Evolutionary conservation across 1,140 invertebrate species (phyloP), one percentile per base, ranked within the genome.

Genomic region (Drosophila mayri): DNA sequence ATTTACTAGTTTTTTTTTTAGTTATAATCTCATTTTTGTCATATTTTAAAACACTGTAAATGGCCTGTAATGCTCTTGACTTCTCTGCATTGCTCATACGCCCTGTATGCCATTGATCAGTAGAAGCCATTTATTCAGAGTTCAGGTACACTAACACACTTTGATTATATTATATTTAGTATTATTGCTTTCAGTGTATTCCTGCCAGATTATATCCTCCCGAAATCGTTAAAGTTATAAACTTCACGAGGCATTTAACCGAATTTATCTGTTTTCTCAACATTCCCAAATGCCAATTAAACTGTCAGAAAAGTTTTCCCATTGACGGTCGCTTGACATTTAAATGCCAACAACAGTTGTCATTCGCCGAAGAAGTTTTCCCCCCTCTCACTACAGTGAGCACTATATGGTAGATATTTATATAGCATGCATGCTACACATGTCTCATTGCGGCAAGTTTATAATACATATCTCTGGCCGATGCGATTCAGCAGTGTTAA

Each of bases 401-500:
- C 32, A 55, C 54, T 38, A 16, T 6, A 30, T 30, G 6, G 7
- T 30, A 38, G 20, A 66, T 62, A 67, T 67, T 62, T 32, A 44
- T 25, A 37, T 28, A 22, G 43, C 58, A 8, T 57, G 16, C 54
- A 57, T 25, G n/a, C 25, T n/a, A 57, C 35, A 40, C 32, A 57
- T 57, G 18, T 25, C 35, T 25, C 20, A 25, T 6, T 40, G 54
- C 16, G 20, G 6, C 35, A 37, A 54, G 52, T 38, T 38, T 38
- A 30, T 66, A 66, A 47, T 62, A n/a, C n/a, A n/a, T n/a, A 20
- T 38, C 18, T 30, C 22, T 22, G 20, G 43, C 20, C 68, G 35
- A 50, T 20, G 54, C 40, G 54, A 75, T 74, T 62, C 49, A 57
- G 59, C 50, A 44, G 52, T 20, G 72, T 32, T 76, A 76, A 76